Evolutionary conservation across 2,113 vertebrate species (phyloP).

Genomic region (Stegostoma tigrinum): DNA sequence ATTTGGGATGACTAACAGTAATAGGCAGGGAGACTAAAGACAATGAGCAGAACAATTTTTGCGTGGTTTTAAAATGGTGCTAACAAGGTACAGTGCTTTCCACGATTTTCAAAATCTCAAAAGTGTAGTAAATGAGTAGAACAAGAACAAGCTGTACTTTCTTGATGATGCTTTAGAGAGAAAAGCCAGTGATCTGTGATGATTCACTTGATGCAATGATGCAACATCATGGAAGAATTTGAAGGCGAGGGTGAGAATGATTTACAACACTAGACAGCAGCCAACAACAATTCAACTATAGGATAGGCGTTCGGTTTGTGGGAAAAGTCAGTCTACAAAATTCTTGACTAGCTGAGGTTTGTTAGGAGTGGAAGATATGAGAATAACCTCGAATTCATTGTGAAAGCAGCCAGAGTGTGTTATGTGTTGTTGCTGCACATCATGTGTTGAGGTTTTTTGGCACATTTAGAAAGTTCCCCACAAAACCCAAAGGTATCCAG

Average conservation of each 20-base stretch:
- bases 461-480: not conserved
- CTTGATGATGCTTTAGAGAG: not conserved
- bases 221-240: not conserved
- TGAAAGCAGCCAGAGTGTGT: not conserved
- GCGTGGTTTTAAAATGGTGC: not conserved
- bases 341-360: not conserved
- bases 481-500: not conserved
- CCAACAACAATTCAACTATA: not conserved
- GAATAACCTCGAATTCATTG: not conserved
- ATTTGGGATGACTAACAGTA: not conserved
- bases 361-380: not conserved
- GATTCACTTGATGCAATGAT: not conserved
- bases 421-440: not conserved
- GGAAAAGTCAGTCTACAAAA: not conserved
- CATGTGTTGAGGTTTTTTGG: not conserved
- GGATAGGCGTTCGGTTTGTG: not conserved
- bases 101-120: not conserved
- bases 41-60: not conserved
- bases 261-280: not conserved
- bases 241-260: not conserved
- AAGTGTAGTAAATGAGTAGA: not conserved
- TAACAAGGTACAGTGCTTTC: not conserved
- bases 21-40: not conserved
- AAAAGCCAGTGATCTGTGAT: not conserved
- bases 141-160: not conserved